A percentile compares a stretch with the other conserved stretches of the same genome.
Conservation (phyloP, 2,888 invertebrate genomes). For the Leptinotarsa peninsularis region DNA sequence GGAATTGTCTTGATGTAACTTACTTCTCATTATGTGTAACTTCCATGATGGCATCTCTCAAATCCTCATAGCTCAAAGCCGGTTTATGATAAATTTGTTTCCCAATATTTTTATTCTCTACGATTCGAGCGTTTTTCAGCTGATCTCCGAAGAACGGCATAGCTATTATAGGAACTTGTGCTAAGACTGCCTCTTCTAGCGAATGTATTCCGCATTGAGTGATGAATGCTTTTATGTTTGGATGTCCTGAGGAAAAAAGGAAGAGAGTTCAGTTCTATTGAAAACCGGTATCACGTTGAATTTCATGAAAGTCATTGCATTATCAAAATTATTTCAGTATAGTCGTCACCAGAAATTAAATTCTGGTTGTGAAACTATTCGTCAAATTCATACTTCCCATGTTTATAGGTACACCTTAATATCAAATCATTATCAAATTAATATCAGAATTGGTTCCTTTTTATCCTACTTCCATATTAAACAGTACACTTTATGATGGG, state of each 20-base stretch:
- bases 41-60: slow-evolving; percentile 53
- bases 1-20: slow-evolving; percentile 9
- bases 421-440: no score
- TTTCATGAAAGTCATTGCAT: no score
- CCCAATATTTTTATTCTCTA: slow-evolving; percentile 47
- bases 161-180: slow-evolving; percentile 62
- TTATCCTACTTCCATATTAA: no score
- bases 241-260: slow-evolving; percentile 31
- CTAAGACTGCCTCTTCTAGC: slow-evolving; percentile 61
- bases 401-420: no score
- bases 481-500: no score
- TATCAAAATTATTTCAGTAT: no score
- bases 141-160: slow-evolving; percentile 63
- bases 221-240: slow-evolving; percentile 41
- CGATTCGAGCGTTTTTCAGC: slow-evolving; percentile 32
- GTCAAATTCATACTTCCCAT: no score
- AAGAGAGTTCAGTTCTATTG: background rate
- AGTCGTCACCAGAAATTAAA: no score
- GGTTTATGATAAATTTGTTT: slow-evolving; percentile 43
- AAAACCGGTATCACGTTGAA: no score
- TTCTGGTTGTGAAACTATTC: no score
- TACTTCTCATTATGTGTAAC: slow-evolving; percentile 55
- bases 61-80: slow-evolving; percentile 47
- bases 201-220: slow-evolving; percentile 59
- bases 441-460: no score